Conservation (phyloP, 2,797 vertebrate species). For the Dryobates pubescens region DNA sequence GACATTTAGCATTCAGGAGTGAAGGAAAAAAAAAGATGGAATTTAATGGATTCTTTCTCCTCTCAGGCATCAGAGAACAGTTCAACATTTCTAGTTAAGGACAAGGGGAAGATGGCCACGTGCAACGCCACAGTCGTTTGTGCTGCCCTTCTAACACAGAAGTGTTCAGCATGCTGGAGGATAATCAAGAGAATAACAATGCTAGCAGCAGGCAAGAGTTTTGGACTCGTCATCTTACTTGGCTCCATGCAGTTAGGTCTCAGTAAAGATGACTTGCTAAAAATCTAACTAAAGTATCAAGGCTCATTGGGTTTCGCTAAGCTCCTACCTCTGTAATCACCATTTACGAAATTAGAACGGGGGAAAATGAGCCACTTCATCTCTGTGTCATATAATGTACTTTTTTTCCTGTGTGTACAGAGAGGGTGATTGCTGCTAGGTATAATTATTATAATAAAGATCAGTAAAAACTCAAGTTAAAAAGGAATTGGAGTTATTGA, state of each 20-base stretch:
- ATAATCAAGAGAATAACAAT: conserved; percentile 59
- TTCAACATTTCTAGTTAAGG: conserved; percentile 56
- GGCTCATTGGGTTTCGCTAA: conserved; percentile 59
- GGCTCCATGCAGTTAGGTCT: conserved; percentile 51
- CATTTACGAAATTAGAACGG: conserved; percentile 68
- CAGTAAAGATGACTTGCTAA: conserved; percentile 64
- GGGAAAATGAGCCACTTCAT: conserved; percentile 67
- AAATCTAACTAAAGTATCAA: conserved; percentile 62
- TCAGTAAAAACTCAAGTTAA: conserved; percentile 54
- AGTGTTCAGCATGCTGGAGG: not conserved
- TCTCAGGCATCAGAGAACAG: not conserved
- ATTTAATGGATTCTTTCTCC: conserved; percentile 38
- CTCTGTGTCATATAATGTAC: conserved; percentile 66
- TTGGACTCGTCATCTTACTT: conserved; percentile 34
- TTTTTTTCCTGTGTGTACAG: conserved; percentile 44
- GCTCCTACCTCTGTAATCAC: conserved; percentile 69
- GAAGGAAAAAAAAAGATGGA: conserved; percentile 1
- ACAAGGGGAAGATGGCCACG: not conserved
- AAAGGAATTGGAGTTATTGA: conserved; percentile 40
- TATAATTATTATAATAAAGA: conserved; percentile 69
- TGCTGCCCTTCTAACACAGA: conserved; percentile 28
- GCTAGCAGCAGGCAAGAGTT: conserved; percentile 44
- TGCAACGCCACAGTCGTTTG: not conserved
- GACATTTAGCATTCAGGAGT: conserved; percentile 12
- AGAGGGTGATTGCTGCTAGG: conserved; percentile 51